Evolutionary conservation across 2,888 invertebrate genomes (phyloP).

Genomic region (Ochropleura leucogaster): DNA sequence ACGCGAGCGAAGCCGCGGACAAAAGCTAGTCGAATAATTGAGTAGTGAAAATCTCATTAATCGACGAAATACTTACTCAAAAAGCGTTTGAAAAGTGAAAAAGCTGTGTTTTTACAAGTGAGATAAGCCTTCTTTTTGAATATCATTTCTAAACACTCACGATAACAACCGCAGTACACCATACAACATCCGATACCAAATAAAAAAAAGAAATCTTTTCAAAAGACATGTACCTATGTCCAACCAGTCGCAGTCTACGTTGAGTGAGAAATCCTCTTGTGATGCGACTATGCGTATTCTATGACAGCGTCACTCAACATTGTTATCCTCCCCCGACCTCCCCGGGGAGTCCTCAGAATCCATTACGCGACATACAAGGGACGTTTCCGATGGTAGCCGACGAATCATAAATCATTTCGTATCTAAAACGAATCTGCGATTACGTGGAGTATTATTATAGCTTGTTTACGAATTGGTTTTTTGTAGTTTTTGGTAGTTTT

Average conservation of each 20-base stretch:
- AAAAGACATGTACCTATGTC: constrained; percentile 13
- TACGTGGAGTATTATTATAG: constrained; percentile 41
- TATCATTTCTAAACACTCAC: background rate
- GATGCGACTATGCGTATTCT: constrained; percentile 42
- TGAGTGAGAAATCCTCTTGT: constrained; percentile 37
- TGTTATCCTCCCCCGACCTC: constrained; percentile 47
- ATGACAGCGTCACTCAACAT: constrained; percentile 61
- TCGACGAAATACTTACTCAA: background rate
- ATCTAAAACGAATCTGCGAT: constrained; percentile 63
- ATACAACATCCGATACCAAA: background rate
- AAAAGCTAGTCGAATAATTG: too few relatives aligned
- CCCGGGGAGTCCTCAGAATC: constrained; percentile 61
- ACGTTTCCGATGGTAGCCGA: constrained; percentile 59
- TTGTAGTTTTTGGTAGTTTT: background rate
- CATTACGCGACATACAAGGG: constrained; percentile 60
- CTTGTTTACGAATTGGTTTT: constrained; percentile 42
- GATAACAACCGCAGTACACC: background rate
- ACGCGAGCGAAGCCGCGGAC: too few relatives aligned
- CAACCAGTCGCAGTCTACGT: background rate
- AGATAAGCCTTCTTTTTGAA: background rate
- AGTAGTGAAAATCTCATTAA: background rate
- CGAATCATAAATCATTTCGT: constrained; percentile 61
- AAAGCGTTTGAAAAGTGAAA: background rate
- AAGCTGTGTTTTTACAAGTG: background rate
- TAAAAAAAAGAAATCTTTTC: background rate